Conservation (phyloP, 2,113 vertebrate genomes). For the Halichoeres trimaculatus region DNA sequence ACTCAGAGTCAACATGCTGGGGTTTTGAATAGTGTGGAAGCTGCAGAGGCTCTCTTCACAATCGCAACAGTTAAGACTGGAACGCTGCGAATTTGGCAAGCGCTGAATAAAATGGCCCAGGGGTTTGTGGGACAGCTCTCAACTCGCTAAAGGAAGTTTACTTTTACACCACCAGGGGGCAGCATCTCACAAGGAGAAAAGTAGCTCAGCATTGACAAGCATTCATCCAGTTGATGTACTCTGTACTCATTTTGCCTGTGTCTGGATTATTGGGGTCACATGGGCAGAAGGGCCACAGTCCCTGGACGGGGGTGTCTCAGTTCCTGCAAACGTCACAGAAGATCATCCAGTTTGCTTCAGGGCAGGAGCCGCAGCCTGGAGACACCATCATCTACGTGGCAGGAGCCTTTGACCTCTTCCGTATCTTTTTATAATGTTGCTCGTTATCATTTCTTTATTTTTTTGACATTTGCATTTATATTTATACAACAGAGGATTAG, state of each 20-base stretch:
- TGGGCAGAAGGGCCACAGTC: constrained; percentile 91
- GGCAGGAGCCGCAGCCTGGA: constrained; percentile 93
- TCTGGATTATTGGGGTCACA: constrained; percentile 63
- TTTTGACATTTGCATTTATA: not conserved
- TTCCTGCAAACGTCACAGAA: constrained; percentile 98
- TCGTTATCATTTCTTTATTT: not conserved
- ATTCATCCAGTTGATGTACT: not conserved
- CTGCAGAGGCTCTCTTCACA: constrained; percentile 15
- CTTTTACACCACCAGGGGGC: constrained; percentile 44
- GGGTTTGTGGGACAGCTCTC: constrained; percentile 10
- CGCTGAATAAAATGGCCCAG: constrained; percentile 40
- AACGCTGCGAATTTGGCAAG: constrained; percentile 40
- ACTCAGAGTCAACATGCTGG: constrained; percentile 43
- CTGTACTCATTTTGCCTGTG: constrained; percentile 43
- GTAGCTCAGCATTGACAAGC: not conserved
- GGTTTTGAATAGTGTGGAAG: constrained; percentile 36
- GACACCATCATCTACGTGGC: constrained; percentile 97
- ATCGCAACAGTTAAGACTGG: constrained; percentile 13
- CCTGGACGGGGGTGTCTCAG: constrained; percentile 97
- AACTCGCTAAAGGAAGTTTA: not conserved
- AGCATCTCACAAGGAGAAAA: not conserved
- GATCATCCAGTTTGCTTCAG: constrained; percentile 98
- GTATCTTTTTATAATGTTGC: constrained; percentile 85
- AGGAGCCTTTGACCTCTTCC: constrained; percentile 96
- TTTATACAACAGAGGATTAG: no score